These are phyloP conservation scores for Troides aeacus DNA, from an alignment of 2,888 invertebrate species.

Conservation along the genomic window DNA sequence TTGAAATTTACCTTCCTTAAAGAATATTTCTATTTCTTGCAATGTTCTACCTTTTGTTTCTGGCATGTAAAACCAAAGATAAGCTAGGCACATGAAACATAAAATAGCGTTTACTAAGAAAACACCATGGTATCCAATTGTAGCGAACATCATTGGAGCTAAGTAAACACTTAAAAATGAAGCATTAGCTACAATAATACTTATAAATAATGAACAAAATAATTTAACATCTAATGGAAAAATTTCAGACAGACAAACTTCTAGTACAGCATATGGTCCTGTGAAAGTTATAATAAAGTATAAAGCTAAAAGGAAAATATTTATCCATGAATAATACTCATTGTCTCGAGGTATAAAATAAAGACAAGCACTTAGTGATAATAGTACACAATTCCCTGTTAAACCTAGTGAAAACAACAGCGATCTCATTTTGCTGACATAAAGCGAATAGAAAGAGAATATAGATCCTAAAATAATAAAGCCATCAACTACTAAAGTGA, in stretches of 20 bases:
- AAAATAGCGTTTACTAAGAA: slow-evolving; percentile 35
- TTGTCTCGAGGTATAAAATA: slow-evolving; percentile 30
- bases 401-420: slow-evolving; percentile 35
- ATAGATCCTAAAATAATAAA: slow-evolving; percentile 33
- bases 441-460: slow-evolving; percentile 34
- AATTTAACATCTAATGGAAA: slow-evolving; percentile 38
- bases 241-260: slow-evolving; percentile 37
- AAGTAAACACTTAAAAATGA: slow-evolving; percentile 36
- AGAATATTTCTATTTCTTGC: slow-evolving; percentile 40
- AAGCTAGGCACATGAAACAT: slow-evolving; percentile 33
- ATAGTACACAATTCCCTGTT: slow-evolving; percentile 30
- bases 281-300: slow-evolving; percentile 34
- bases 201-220: not conserved
- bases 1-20: slow-evolving; percentile 22
- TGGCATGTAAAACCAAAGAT: slow-evolving; percentile 38
- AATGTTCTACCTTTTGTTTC: slow-evolving; percentile 40
- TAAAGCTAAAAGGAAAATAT: slow-evolving; percentile 33
- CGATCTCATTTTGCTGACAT: slow-evolving; percentile 34
- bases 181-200: slow-evolving; percentile 19
- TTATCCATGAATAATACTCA: slow-evolving; percentile 29
- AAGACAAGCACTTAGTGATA: slow-evolving; percentile 34
- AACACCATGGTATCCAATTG: slow-evolving; percentile 38
- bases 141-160: slow-evolving; percentile 33
- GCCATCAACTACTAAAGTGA: slow-evolving; percentile 34
- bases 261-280: slow-evolving; percentile 37